Percentiles rank a stretch among this genome's conserved stretches.
Conservation (phyloP, 1,140 invertebrate species). For the Elymnias hypermnestra region DNA sequence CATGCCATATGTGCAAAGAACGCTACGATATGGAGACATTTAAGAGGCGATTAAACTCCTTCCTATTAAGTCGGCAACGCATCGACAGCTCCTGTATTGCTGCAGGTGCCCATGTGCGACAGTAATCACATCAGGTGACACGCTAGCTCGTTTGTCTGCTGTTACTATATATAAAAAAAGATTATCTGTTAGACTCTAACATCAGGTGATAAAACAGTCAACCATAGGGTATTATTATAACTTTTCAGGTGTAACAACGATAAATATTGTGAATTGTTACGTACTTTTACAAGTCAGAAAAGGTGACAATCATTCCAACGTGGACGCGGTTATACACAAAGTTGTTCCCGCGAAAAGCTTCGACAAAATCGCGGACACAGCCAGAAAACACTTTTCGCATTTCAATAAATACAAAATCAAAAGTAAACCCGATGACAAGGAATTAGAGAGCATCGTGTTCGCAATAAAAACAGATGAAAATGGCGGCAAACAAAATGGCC, state of each 20-base stretch:
- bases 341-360: constrained; percentile 18
- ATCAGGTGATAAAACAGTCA: too few species aligned
- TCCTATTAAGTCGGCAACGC: too few species aligned
- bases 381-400: constrained; percentile 22
- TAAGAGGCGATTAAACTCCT: too few species aligned
- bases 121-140: too few species aligned
- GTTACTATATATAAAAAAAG: too few species aligned
- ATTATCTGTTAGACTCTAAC: too few species aligned
- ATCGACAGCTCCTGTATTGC: too few species aligned
- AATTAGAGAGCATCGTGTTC: constrained; percentile 23
- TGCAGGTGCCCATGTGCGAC: too few species aligned
- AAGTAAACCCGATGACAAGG: constrained; percentile 11
- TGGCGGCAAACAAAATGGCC: constrained; percentile 5
- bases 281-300: constrained; percentile 36
- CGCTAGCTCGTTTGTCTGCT: too few species aligned
- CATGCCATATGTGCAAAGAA: too few species aligned
- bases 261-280: constrained; percentile 13
- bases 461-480: constrained; percentile 17
- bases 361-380: constrained; percentile 16
- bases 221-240: too few species aligned
- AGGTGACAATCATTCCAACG: constrained; percentile 28
- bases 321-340: constrained; percentile 38
- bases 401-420: constrained; percentile 16
- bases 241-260: background rate
- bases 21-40: too few species aligned